Base-by-base conservation (phyloP, 2,113 vertebrate species). In the Hippocampus barbouri region DNA sequence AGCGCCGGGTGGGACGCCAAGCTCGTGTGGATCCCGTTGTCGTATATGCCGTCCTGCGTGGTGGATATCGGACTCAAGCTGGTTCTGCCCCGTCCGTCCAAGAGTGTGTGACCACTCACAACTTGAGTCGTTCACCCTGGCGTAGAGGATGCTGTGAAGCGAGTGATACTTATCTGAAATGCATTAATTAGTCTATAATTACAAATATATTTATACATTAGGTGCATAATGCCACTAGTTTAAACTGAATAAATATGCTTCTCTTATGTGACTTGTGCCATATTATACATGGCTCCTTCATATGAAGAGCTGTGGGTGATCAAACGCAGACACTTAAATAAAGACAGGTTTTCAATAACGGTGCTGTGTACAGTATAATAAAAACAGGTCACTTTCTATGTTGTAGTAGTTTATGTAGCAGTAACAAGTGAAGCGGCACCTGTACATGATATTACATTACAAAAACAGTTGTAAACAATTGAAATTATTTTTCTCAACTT, bases 1-100 rank as follows among this genome's bases (percentile, higher is more conserved):
- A 96, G 94, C 25, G 94, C 95, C 0, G 97, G 97, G 79, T 98
- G 96, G 96, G 97, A 98, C 0, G 96, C 96, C 87, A 98, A 98
- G 69, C 79, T 98, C 15, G 60, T 95, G 67, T 98, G 96, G 97
- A 92, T 98, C 76, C 96, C 96, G 0, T 91, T 94, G 16, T 96
- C 96, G 27, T 98, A 97, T 84, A 92, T 97, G 87, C 97, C 97
- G 5, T 86, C 95, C 69, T 92, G 86, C 67, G 72, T 98, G 0
- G 88, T 95, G 7, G 96, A 98, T 69, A 59, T 92, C 5, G 87
- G 79, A 4, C 90, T 98, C 60, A 90, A 87, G 73, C 77, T 92
- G 72, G 81, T 98, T 79, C 84, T 98, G 84, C 96, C 96, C 62
- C 92, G 90, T 66, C 96, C 95, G 0, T 91, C 90, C 47, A 92